Evolutionary conservation across 2,113 vertebrate genomes (phyloP).

Genomic region (Nerophis lumbriciformis): DNA sequence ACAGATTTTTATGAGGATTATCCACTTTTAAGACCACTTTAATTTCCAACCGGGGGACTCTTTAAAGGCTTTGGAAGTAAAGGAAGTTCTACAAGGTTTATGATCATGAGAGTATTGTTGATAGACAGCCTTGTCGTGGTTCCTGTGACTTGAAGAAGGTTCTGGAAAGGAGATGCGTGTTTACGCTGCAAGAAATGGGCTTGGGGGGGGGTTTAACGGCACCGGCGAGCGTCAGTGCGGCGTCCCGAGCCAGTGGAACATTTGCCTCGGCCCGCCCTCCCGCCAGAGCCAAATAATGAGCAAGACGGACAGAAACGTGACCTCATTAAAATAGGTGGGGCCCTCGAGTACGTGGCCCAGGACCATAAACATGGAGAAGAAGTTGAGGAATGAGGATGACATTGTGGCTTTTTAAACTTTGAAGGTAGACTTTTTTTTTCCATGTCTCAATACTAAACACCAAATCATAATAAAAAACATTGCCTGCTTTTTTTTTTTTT

Average conservation of each 20-base stretch:
- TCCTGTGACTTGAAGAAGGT: constrained; percentile 5
- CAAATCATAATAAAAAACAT: not conserved
- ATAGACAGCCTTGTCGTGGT: constrained; percentile 6
- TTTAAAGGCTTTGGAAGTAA: not conserved
- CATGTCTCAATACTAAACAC: not conserved
- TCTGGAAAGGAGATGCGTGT: constrained; percentile 26
- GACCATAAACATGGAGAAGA: constrained; percentile 4
- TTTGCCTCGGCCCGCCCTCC: constrained; percentile 23
- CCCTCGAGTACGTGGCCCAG: constrained; percentile 7
- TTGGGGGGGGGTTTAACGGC: constrained; percentile 15
- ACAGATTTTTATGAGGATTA: constrained; percentile 63
- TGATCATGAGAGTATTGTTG: not conserved
- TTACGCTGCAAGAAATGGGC: constrained; percentile 38
- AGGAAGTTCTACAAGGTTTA: constrained; percentile 11
- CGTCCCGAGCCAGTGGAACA: constrained; percentile 19
- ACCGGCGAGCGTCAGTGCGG: constrained; percentile 16
- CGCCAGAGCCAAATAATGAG: constrained; percentile 14
- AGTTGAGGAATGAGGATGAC: not conserved
- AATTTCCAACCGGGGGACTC: constrained; percentile 36
- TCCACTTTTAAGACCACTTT: constrained; percentile 44
- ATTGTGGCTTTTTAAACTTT: not conserved
- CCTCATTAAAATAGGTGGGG: constrained; percentile 31
- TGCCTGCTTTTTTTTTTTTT: too few relatives aligned
- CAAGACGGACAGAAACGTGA: constrained; percentile 37
- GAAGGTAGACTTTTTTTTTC: not conserved